Evolutionary conservation across 2,113 vertebrate genomes (phyloP).

Genomic region (Mustelus asterias): DNA sequence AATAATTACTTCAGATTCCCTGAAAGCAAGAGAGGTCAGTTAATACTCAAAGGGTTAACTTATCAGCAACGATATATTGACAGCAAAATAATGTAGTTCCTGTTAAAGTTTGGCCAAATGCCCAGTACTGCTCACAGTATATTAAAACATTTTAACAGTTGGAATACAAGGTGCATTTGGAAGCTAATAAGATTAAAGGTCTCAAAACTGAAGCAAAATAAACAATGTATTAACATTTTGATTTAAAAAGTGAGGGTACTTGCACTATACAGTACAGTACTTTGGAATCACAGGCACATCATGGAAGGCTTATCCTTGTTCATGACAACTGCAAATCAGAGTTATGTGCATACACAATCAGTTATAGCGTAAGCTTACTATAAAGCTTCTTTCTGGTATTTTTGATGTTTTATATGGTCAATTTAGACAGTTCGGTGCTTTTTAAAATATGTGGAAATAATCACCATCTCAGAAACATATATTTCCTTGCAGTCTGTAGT

Average conservation of each 20-base stretch:
- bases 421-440: not conserved
- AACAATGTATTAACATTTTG: not conserved
- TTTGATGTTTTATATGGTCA: not conserved
- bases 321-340: not conserved
- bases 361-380: not conserved
- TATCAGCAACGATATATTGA: not conserved
- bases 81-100: not conserved
- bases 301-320: not conserved
- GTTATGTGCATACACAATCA: not conserved
- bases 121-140: not conserved
- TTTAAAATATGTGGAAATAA: not conserved
- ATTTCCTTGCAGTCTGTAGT: not conserved
- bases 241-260: not conserved
- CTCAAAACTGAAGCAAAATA: slow-evolving; percentile 1
- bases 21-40: not conserved
- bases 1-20: not conserved
- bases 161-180: not conserved
- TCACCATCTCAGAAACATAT: not conserved
- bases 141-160: not conserved
- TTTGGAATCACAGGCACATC: not conserved
- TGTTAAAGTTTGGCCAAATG: slow-evolving; percentile 21
- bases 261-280: not conserved
- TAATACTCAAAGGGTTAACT: slow-evolving; percentile 13
- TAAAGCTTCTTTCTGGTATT: not conserved
- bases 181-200: not conserved